Conservation (phyloP, 1,140 invertebrate genomes). For the Drosophila ficusphila region DNA sequence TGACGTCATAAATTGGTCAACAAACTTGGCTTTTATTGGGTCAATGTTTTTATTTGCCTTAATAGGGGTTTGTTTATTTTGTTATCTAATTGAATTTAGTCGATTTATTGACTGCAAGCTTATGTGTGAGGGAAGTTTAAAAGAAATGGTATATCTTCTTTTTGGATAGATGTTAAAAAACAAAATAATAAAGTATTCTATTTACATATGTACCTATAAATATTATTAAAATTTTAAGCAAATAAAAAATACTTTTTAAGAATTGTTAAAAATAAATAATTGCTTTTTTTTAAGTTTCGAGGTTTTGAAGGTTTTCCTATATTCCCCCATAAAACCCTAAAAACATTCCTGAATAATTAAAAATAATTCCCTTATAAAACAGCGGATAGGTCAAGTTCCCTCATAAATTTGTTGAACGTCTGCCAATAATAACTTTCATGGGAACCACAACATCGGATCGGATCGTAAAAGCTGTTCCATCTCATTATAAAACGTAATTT, state of each 20-base stretch:
- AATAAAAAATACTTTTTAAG: too few relatives aligned
- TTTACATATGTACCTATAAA: too few relatives aligned
- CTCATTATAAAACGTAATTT: conserved; percentile 7
- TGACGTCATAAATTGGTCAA: conserved; percentile 68
- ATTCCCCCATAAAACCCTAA: neutral
- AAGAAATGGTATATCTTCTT: neutral
- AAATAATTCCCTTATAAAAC: neutral
- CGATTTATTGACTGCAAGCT: conserved; percentile 20
- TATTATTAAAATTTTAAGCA: too few relatives aligned
- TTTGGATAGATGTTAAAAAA: too few relatives aligned
- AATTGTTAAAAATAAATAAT: too few relatives aligned
- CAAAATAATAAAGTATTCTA: too few relatives aligned
- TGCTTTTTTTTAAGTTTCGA: too few relatives aligned
- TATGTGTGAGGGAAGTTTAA: neutral
- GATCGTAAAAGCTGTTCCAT: conserved; percentile 3
- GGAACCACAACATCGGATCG: conserved; percentile 16
- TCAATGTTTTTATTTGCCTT: conserved; percentile 66
- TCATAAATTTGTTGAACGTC: conserved; percentile 21
- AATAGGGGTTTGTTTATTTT: conserved; percentile 17
- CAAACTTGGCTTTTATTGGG: conserved; percentile 58
- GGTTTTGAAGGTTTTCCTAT: too few relatives aligned
- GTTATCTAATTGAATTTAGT: conserved; percentile 64
- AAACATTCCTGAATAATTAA: conserved; percentile 7
- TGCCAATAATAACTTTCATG: conserved; percentile 40
- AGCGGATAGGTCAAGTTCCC: conserved; percentile 19